Base-by-base conservation (phyloP, 1,140 invertebrate species). In the Drepana arcuata region DNA sequence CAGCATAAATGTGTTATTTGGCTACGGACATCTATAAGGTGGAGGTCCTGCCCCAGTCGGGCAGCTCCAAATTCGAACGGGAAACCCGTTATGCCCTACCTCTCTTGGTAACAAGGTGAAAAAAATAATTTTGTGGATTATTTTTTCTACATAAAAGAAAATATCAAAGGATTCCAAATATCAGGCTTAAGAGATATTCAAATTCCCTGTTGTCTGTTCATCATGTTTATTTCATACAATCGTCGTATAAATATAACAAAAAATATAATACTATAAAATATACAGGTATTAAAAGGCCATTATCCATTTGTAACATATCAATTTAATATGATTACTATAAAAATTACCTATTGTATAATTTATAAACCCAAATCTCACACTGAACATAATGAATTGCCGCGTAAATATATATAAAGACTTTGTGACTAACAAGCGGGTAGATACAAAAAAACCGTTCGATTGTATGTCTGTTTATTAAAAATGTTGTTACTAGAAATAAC, bases 251-350 rank as follows among this genome's bases (percentile, higher is more conserved):
- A 44, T 43, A 39, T 27, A 29, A 48, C 38, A 48, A 32, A 36
- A 52, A 48, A 41, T 46, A 33, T 14, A 39, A 40, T 34, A 25
- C 24, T 40, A 59, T 24, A 49, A 32, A 53, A 30, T 46, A 41
- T 31, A 47, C 36, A 65, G 64, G 64, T 64, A 77, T 63, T 77
- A 71, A 79, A 79, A 79, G 58, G 36, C 62, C 44, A 61, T 58
- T 60, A 40, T 68, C 56, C 63, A 63, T 75, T 75, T 77, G 61
- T 62, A 77, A 77, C 70, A 69, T 73, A 60, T 71, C 54, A 74
- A 80, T 80, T 80, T 80, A 80, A 80, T 78, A 69, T 59, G 60
- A 70, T 66, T 66, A 66, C 56, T 80, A 80, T 75, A 63, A 78
- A 78, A 63, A 80, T 74, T 74, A 71, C 58, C 71, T 79, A 75